Evolutionary conservation across 2,113 vertebrate genomes (phyloP).

Genomic region (Odobenus rosmarus): DNA sequence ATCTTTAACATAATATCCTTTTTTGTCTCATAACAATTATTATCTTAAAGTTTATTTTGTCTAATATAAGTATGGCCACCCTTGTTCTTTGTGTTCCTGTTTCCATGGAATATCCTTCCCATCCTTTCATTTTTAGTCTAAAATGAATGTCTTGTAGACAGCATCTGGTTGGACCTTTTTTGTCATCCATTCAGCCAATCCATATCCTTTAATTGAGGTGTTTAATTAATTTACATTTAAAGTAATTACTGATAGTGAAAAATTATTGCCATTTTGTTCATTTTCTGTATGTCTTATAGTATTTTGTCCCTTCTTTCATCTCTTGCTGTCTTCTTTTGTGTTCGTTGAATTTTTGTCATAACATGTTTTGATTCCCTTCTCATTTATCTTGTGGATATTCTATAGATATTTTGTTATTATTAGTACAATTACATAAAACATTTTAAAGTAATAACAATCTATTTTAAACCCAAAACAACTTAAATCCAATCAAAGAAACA

Average conservation of each 20-base stretch:
- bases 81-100: not conserved
- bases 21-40: not conserved
- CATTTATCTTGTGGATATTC: not conserved
- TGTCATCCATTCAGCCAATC: not conserved
- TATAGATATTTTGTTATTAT: not conserved
- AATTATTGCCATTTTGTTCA: not conserved
- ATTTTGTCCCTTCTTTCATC: not conserved
- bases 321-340: not conserved
- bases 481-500: not conserved
- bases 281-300: not conserved
- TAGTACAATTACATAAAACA: not conserved
- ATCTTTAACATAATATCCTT: not conserved
- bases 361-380: not conserved
- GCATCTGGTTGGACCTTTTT: not conserved
- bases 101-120: not conserved
- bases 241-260: not conserved
- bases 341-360: not conserved
- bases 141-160: not conserved
- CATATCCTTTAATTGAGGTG: not conserved
- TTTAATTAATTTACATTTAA: not conserved
- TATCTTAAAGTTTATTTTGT: not conserved
- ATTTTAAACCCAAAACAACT: not conserved
- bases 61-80: not conserved
- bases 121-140: not conserved
- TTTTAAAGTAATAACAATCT: not conserved